These are phyloP conservation scores for Microcebus tavaratra DNA, from an alignment of 2,113 vertebrate species.

Conservation along the genomic window DNA sequence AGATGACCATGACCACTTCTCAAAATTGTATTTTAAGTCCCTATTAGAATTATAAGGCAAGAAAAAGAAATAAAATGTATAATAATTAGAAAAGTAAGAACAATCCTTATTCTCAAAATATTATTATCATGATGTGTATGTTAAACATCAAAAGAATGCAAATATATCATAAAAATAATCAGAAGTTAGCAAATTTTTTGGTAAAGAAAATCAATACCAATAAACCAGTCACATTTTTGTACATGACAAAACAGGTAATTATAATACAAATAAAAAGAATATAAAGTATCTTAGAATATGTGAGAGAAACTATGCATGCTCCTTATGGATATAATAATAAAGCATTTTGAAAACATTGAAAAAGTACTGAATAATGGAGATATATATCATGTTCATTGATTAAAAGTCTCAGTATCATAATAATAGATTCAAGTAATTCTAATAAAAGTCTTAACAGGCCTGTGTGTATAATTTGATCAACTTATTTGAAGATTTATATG, in stretches of 20 bases:
- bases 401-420: background rate
- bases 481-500: background rate
- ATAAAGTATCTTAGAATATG: background rate
- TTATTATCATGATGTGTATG: background rate
- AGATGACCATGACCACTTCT: background rate
- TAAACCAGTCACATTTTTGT: background rate
- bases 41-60: background rate
- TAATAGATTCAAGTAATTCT: background rate
- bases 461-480: background rate
- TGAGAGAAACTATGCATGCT: background rate
- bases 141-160: background rate
- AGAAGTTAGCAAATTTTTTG: background rate
- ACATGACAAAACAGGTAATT: background rate
- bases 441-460: background rate
- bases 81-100: background rate
- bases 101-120: background rate
- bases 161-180: background rate
- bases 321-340: background rate
- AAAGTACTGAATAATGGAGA: background rate
- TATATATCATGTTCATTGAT: background rate
- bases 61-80: background rate
- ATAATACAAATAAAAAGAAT: conserved; percentile 12
- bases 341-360: background rate
- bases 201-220: background rate
- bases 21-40: background rate